Conservation (phyloP, 1,140 invertebrate genomes). For the Temnothorax curvispinosus region DNA sequence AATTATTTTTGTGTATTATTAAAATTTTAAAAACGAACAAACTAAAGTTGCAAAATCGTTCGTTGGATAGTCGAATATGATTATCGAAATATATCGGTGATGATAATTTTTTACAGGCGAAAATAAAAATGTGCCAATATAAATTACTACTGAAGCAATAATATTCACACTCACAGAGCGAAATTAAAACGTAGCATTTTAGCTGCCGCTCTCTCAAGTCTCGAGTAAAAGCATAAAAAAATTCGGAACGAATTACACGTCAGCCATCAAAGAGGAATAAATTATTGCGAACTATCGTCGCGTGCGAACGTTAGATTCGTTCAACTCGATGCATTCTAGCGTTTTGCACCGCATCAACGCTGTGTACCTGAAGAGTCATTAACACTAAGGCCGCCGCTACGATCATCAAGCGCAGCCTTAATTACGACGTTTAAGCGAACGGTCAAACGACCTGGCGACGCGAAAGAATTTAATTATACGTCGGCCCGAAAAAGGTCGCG, state of each 20-base stretch:
- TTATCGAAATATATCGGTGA: neutral
- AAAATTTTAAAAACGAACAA: neutral
- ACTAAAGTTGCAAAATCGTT: neutral
- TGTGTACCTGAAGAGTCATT: conserved; percentile 31
- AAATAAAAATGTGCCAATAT: neutral
- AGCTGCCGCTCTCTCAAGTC: too few relatives aligned
- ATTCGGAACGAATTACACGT: neutral
- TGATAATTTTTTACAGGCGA: neutral
- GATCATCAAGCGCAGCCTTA: conserved; percentile 66
- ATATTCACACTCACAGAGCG: neutral
- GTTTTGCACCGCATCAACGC: neutral
- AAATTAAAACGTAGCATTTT: neutral
- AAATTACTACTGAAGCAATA: neutral
- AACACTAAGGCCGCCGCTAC: conserved; percentile 19
- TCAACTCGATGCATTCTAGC: neutral
- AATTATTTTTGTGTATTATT: conserved; percentile 8
- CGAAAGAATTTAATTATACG: conserved; percentile 77
- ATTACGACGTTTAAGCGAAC: conserved; percentile 71
- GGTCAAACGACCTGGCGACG: conserved; percentile 73
- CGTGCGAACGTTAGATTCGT: neutral
- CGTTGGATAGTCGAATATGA: too few relatives aligned
- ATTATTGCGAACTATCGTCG: neutral
- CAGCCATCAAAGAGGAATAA: conserved; percentile 12
- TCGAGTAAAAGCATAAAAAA: neutral
- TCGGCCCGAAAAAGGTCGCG: conserved; percentile 60